A percentile compares a stretch with the other conserved stretches of the same genome.
phyloP scores from a whole-genome alignment of 1,140 invertebrate genomes.

The Drosophila varians region DNA sequence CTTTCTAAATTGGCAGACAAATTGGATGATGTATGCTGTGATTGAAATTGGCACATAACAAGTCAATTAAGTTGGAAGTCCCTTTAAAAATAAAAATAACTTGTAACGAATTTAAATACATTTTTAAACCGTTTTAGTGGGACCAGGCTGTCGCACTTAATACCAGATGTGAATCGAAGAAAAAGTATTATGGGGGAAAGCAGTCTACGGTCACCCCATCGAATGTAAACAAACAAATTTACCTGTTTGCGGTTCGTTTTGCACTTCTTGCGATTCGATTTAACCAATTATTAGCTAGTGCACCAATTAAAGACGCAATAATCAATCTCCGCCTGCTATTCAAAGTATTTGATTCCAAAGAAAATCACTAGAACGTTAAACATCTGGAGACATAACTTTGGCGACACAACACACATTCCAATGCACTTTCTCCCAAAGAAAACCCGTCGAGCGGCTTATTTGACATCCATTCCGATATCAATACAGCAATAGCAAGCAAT shows the following conservation, averaged over 20 bases:
- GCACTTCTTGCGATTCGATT: slow-evolving; percentile 12
- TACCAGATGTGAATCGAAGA: neutral
- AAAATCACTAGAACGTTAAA: slow-evolving; percentile 3
- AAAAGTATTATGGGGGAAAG: slow-evolving; percentile 8
- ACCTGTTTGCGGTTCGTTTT: neutral
- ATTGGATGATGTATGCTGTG: slow-evolving; percentile 49
- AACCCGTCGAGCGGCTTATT: slow-evolving; percentile 74
- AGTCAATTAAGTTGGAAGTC: slow-evolving; percentile 7
- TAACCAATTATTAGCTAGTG: slow-evolving; percentile 12
- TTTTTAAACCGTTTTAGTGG: slow-evolving; percentile 4
- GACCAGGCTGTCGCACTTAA: slow-evolving; percentile 14
- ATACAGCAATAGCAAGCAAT: slow-evolving; percentile 61
- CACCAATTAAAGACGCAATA: slow-evolving; percentile 1
- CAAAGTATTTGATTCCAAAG: neutral
- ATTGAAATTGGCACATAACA: slow-evolving; percentile 31
- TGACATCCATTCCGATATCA: slow-evolving; percentile 78
- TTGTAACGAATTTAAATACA: neutral
- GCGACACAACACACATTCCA: slow-evolving; percentile 52
- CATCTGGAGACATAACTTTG: slow-evolving; percentile 13
- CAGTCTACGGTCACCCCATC: slow-evolving; percentile 16
- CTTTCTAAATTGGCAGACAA: slow-evolving; percentile 50
- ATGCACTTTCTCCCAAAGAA: slow-evolving; percentile 73
- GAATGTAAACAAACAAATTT: slow-evolving; percentile 52
- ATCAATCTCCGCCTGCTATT: neutral
- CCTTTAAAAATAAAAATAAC: neutral